These are phyloP conservation scores for Mirounga angustirostris DNA, from an alignment of 2,113 vertebrate genomes.

Conservation along the genomic window DNA sequence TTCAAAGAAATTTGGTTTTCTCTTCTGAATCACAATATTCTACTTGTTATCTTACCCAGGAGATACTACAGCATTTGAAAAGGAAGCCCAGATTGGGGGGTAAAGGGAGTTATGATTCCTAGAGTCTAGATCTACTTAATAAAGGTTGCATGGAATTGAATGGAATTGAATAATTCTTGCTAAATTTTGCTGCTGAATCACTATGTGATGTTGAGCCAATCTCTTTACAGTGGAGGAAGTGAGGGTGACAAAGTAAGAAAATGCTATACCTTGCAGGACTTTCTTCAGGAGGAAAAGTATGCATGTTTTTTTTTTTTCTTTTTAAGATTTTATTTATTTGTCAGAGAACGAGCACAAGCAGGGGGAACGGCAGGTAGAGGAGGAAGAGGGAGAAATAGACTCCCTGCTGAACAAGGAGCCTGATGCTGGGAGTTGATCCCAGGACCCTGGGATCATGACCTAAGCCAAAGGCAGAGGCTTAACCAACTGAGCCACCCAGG, in stretches of 20 bases:
- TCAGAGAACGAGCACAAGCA: neutral
- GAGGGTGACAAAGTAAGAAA: neutral
- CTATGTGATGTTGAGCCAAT: neutral
- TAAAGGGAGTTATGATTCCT: neutral
- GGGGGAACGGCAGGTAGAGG: too few species aligned
- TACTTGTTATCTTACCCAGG: neutral
- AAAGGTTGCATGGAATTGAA: neutral
- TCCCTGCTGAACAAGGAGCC: neutral
- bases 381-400: neutral
- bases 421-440: neutral
- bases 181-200: slow-evolving; percentile 30
- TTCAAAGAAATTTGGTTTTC: neutral
- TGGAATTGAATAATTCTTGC: slow-evolving; percentile 29
- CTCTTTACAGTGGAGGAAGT: neutral
- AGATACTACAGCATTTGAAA: neutral
- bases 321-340: neutral
- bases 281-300: slow-evolving; percentile 11
- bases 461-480: neutral
- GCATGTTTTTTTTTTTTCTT: neutral
- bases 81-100: neutral
- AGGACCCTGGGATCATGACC: neutral
- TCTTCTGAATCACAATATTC: neutral
- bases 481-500: neutral
- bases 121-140: neutral
- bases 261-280: neutral